These are phyloP conservation scores for Catharus ustulatus DNA, from an alignment of 2,797 vertebrate species.

Conservation along the genomic window DNA sequence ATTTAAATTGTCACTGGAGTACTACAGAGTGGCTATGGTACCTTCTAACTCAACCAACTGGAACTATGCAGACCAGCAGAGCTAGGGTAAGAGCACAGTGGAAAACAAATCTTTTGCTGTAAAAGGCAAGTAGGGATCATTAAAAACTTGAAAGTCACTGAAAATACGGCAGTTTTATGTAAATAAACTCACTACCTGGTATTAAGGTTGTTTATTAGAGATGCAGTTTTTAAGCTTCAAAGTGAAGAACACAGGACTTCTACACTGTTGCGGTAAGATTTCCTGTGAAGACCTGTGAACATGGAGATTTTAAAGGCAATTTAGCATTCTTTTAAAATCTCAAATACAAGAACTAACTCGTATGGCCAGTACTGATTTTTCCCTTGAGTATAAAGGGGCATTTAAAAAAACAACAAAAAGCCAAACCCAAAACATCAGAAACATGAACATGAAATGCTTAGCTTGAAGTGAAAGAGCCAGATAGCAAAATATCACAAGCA, in stretches of 20 bases:
- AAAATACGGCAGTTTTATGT: not conserved
- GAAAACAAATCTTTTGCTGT: not conserved
- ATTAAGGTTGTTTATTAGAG: not conserved
- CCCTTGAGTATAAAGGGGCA: not conserved
- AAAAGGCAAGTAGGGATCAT: not conserved
- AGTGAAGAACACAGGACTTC: not conserved
- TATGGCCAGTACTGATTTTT: not conserved
- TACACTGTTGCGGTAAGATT: not conserved
- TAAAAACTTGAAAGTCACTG: not conserved
- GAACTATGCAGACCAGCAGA: not conserved
- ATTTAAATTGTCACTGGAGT: not conserved
- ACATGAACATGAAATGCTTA: rapidly evolving
- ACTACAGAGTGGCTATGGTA: not conserved
- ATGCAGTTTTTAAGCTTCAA: rapidly evolving
- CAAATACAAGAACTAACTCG: not conserved
- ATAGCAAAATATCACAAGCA: not conserved
- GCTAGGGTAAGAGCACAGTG: not conserved
- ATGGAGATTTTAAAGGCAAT: not conserved
- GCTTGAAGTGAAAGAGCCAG: not conserved
- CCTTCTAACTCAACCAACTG: not conserved
- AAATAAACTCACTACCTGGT: not conserved
- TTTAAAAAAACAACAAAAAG: rapidly evolving
- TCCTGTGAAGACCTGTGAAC: not conserved
- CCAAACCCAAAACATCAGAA: rapidly evolving
- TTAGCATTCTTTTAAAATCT: not conserved